phyloP scores from a whole-genome alignment of 2,888 invertebrate species.

The Lumbricus terrestris region DNA sequence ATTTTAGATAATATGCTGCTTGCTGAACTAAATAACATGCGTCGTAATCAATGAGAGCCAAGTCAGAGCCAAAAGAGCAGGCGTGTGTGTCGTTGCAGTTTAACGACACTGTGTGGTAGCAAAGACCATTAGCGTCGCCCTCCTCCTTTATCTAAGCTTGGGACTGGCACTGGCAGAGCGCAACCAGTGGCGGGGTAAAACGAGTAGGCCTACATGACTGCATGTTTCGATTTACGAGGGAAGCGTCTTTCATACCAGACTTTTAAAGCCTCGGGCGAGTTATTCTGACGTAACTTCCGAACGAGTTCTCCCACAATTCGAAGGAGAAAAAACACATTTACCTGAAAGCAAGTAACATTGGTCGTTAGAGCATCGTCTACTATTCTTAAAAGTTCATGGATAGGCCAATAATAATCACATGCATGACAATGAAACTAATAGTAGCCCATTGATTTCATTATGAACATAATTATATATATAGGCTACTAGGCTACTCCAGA shows the following conservation, averaged over 20 bases:
- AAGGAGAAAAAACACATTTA: constrained; percentile 61
- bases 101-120: no score
- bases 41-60: no score
- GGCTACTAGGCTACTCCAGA: no score
- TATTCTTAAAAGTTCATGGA: background rate
- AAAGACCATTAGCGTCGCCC: no score
- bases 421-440: background rate
- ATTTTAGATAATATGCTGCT: background rate
- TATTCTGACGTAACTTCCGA: constrained; percentile 59
- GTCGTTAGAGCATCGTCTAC: no score
- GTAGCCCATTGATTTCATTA: background rate
- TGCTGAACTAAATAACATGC: no score
- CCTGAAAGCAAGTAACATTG: constrained; percentile 49
- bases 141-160: no score
- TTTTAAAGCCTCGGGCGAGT: constrained; percentile 60
- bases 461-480: no score
- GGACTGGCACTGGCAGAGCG: no score
- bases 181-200: no score
- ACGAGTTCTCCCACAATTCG: constrained; percentile 63
- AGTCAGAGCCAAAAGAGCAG: background rate
- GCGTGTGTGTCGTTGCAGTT: no score
- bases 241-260: constrained; percentile 52
- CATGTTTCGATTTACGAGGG: background rate
- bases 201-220: no score
- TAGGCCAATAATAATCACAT: background rate